Base-by-base conservation (phyloP, 1,140 invertebrate genomes). In the Drosophila subpulchrella region DNA sequence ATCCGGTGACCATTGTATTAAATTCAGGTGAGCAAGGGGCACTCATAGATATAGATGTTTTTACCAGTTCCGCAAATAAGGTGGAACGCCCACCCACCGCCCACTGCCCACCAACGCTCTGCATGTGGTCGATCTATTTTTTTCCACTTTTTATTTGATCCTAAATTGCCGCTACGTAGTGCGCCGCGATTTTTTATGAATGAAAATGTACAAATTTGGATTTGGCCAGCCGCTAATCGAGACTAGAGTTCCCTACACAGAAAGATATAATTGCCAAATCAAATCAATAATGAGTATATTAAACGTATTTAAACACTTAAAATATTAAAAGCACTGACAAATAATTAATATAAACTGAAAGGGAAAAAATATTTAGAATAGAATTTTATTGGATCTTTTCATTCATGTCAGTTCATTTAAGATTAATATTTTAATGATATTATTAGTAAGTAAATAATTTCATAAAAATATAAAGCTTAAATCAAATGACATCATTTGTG, bases 181-280 rank as follows among this genome's bases (percentile, higher is more conserved):
- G 41, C 47, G 42, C 13, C 3, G 38, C 48, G n/a, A 54, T 59
- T 57, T 77, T 76, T 76, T 59, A 81, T 81, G 78, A 81, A 81
- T 81, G 78, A 84, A 82, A 84, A 80, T 76, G 58, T 84, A 84
- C 81, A 60, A 83, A 83, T 79, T 79, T 79, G 76, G 67, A 47
- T 71, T 57, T 71, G 36, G 65, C 34, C 65, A 70, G 65, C 38
- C 38, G 47, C 36, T 27, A 50, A 34, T 50, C 4, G 36, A 41
- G 46, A 50, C 58, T 39, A 24, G 17, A 61, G 58, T 61, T 67
- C 46, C 17, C 34, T 36, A 13, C 60, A 68, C 60, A 0, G 15
- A 6, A 11, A n/a, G n/a, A n/a, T n/a, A n/a, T n/a, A n/a, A n/a
- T n/a, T n/a, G n/a, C n/a, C n/a, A n/a, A n/a, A n/a, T n/a, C n/a